Conservation (phyloP, 2,113 vertebrate species). For the Peromyscus californicus region DNA sequence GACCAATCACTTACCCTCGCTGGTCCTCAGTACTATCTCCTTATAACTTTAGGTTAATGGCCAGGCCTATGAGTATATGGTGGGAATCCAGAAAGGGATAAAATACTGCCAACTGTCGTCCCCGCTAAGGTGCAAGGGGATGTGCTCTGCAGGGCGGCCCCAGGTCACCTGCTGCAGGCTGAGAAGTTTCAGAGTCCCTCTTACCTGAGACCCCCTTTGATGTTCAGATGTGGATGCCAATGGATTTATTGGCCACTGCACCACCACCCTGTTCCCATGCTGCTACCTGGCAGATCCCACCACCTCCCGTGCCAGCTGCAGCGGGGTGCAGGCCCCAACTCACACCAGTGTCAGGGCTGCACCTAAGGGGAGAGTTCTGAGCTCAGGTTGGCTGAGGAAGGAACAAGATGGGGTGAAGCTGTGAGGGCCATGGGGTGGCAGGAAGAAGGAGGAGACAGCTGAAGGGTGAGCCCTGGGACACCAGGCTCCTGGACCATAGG, state of each 20-base stretch:
- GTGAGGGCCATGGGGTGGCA: background rate
- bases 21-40: background rate
- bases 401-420: background rate
- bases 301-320: background rate
- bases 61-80: background rate
- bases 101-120: background rate
- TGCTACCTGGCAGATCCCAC: background rate
- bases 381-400: background rate
- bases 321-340: background rate
- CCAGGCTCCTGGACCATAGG: background rate
- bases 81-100: background rate
- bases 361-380: background rate
- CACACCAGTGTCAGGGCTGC: background rate
- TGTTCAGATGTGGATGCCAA: background rate
- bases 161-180: background rate
- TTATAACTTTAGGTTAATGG: background rate
- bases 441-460: background rate
- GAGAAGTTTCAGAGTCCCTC: background rate
- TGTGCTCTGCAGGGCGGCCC: background rate
- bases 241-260: background rate
- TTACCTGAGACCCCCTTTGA: too few species aligned
- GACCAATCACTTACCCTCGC: background rate
- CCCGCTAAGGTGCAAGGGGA: background rate
- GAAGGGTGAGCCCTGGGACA: background rate
- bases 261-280: background rate